Conservation (phyloP, 2,888 invertebrate genomes). For the Acleris holmiana region DNA sequence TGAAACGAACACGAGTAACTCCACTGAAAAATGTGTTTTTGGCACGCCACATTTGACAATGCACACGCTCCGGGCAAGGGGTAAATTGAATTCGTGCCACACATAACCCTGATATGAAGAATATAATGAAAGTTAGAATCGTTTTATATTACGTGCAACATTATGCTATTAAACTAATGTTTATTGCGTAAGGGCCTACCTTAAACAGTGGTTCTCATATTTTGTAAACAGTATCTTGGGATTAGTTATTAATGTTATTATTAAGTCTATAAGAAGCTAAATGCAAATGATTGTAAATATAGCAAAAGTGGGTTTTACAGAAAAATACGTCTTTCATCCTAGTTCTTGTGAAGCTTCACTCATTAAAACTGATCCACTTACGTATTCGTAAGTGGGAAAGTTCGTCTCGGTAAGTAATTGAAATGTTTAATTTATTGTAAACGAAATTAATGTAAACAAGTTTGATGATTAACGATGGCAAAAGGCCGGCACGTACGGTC, state of each 20-base stretch:
- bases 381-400: too few species aligned
- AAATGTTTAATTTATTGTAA: background rate
- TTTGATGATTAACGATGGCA: conserved; percentile 4
- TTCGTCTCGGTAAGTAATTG: too few species aligned
- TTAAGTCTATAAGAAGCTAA: too few species aligned
- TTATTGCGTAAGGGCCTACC: background rate
- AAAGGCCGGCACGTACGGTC: conserved; percentile 21
- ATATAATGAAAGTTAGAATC: conserved; percentile 9
- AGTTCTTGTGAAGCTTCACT: too few species aligned
- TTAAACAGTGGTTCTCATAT: too few species aligned
- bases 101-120: conserved; percentile 1
- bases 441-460: conserved; percentile 10
- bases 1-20: conserved; percentile 28
- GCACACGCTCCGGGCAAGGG: conserved; percentile 3
- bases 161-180: background rate
- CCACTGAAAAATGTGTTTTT: background rate
- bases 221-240: too few species aligned
- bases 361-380: too few species aligned
- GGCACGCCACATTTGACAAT: conserved; percentile 4
- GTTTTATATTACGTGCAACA: background rate
- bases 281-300: too few species aligned
- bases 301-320: too few species aligned
- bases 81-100: conserved; percentile 21
- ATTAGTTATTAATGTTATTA: too few species aligned
- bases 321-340: too few species aligned